Base-by-base conservation (phyloP, 2,113 vertebrate genomes). In the Dendrocopos noguchii region DNA sequence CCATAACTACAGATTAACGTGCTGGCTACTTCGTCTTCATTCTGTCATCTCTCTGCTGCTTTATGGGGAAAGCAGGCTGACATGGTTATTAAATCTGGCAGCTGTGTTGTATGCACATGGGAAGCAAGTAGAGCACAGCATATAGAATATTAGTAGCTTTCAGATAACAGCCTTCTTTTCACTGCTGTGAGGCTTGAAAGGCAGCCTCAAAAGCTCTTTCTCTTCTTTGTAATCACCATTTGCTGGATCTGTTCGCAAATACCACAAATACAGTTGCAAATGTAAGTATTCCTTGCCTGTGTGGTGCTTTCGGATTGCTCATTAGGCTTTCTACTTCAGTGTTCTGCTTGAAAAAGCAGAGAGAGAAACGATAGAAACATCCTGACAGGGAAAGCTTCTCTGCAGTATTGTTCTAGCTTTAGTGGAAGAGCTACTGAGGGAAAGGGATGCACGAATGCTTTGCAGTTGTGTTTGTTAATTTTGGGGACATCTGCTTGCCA, bases 51-150 rank as follows among this genome's bases (percentile, higher is more conserved):
- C 64, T 88, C 80, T 77, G 91, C 87, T 85, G 85, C 83, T 83
- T 81, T 89, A 61, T 66, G 80, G 93, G 94, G 84, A 70, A 94
- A 91, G 88, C 87, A 66, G 96, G 82, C 96, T 96, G 96, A 84
- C 95, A 93, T 79, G 91, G 96, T 96, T 94, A 95, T 97, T 96
- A 96, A 95, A 96, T 93, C 97, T 94, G 96, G 97, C 98, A 97
- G 97, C 97, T 97, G 97, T 95, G 96, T 56, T 88, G 90, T 96
- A 95, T 84, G 88, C 95, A 88, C 89, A 92, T 52, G 88, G 73
- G 93, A 95, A 90, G 95, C 94, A 87, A 90, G 80, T 64, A 80
- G 93, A 97, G 93, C 78, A 92, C 83, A 92, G 94, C 91, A 88
- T 88, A 95, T 70, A 91, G 95, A 94, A 95, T 96, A 95, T 93